A percentile compares a stretch with the other conserved stretches of the same genome.
These are phyloP conservation scores for Lucinisca nassula DNA, from an alignment of 2,888 invertebrate genomes.

Conservation along the genomic window DNA sequence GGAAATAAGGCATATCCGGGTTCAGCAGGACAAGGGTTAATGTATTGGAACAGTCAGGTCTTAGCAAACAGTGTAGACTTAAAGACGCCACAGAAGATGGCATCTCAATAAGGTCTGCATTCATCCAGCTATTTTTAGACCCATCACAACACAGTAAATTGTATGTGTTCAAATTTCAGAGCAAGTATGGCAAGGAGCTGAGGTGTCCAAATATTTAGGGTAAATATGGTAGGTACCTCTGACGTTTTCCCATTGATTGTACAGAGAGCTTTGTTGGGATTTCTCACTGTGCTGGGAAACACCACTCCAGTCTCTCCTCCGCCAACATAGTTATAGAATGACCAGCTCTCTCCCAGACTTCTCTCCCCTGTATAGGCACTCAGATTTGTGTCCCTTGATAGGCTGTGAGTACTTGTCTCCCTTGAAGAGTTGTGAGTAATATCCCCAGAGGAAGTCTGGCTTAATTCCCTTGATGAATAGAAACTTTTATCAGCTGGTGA, in stretches of 20 bases:
- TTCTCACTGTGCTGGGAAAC: constrained; percentile 88
- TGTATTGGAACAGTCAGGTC: too few relatives aligned
- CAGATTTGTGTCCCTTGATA: constrained; percentile 2
- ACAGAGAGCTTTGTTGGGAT: constrained; percentile 92
- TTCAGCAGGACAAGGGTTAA: too few relatives aligned
- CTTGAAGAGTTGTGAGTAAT: constrained; percentile 50
- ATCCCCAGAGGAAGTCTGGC: constrained; percentile 47
- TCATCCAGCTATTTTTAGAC: too few relatives aligned
- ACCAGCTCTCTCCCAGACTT: constrained; percentile 84
- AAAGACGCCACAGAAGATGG: too few relatives aligned
- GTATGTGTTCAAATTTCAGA: too few relatives aligned
- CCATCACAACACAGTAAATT: too few relatives aligned
- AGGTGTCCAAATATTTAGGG: too few relatives aligned
- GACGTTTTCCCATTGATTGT: constrained; percentile 91
- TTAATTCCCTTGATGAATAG: constrained; percentile 48
- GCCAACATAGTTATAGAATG: constrained; percentile 89
- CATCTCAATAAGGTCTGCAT: too few relatives aligned
- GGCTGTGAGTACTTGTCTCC: constrained; percentile 46
- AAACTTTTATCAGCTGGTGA: constrained; percentile 26
- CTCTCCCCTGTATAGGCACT: constrained; percentile 5
- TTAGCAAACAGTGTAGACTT: too few relatives aligned
- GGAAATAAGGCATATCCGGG: too few relatives aligned
- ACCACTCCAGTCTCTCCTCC: constrained; percentile 70
- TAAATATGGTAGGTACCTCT: too few relatives aligned
- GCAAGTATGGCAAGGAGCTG: too few relatives aligned